Conservation (phyloP, 2,888 invertebrate species). For the Autographa gamma region DNA sequence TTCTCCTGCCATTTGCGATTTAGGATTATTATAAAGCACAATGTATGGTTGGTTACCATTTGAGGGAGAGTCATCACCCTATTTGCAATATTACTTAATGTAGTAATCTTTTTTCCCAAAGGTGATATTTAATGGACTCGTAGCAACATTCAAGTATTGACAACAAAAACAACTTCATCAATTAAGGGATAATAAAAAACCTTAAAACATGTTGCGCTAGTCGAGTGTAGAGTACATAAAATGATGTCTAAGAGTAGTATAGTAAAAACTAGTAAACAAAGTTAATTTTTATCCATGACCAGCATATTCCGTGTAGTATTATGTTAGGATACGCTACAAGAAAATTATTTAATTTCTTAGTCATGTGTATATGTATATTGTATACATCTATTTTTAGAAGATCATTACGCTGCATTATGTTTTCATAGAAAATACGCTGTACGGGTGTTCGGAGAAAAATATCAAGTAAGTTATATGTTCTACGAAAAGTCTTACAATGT, state of each 20-base stretch:
- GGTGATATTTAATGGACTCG: not conserved
- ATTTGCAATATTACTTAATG: no score
- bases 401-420: no score
- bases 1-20: no score
- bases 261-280: slow-evolving; percentile 13
- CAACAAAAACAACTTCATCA: not conserved
- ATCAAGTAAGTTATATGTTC: not conserved
- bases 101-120: not conserved
- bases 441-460: not conserved
- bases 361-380: no score
- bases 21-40: no score
- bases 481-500: not conserved
- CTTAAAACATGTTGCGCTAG: not conserved
- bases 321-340: not conserved
- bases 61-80: no score
- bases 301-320: not conserved
- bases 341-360: slow-evolving; percentile 4
- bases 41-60: no score
- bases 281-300: slow-evolving; percentile 10
- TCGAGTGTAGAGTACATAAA: not conserved
- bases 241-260: not conserved
- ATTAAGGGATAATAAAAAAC: not conserved
- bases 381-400: not conserved
- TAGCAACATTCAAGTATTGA: not conserved
- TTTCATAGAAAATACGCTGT: not conserved